A percentile compares a stretch with the other conserved stretches of the same genome.
These are phyloP conservation scores for Cyanoliseus patagonus DNA, from an alignment of 2,113 vertebrate genomes.

Conservation along the genomic window DNA sequence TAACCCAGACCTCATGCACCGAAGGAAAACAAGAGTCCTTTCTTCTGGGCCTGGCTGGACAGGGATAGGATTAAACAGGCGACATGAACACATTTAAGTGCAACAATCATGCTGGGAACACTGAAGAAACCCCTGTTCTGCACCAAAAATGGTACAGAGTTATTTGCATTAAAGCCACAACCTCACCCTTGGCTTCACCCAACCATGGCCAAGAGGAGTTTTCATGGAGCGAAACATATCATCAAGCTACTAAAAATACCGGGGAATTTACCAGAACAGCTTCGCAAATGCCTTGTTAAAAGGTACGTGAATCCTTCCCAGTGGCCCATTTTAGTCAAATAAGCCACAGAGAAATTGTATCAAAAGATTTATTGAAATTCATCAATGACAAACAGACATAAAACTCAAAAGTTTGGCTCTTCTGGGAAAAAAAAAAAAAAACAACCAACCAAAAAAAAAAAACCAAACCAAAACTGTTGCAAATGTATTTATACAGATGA, in stretches of 20 bases:
- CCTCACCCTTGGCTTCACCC: background rate
- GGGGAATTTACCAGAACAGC: background rate
- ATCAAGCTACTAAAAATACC: background rate
- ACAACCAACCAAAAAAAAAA: conserved; percentile 39
- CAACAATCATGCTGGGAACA: background rate
- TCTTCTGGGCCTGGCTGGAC: background rate
- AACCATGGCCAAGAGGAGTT: background rate
- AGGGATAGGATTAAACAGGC: background rate
- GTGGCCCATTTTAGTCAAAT: conserved; percentile 67
- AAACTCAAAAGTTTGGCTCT: conserved; percentile 85
- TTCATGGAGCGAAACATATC: background rate
- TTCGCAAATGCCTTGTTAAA: background rate
- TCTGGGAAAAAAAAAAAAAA: conserved; percentile 67
- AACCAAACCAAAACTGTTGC: conserved; percentile 46
- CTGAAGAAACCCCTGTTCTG: background rate
- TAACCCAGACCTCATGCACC: background rate
- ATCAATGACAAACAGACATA: conserved; percentile 87
- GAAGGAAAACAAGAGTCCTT: background rate
- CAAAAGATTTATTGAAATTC: conserved; percentile 95
- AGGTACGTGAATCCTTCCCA: background rate
- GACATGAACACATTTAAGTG: fast-evolving
- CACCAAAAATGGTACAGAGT: background rate
- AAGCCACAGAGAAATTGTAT: conserved; percentile 81
- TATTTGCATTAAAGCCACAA: background rate
- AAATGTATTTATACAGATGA: conserved; percentile 79